phyloP scores from a whole-genome alignment of 2,113 vertebrate genomes.

The Pachyramphus minor region DNA sequence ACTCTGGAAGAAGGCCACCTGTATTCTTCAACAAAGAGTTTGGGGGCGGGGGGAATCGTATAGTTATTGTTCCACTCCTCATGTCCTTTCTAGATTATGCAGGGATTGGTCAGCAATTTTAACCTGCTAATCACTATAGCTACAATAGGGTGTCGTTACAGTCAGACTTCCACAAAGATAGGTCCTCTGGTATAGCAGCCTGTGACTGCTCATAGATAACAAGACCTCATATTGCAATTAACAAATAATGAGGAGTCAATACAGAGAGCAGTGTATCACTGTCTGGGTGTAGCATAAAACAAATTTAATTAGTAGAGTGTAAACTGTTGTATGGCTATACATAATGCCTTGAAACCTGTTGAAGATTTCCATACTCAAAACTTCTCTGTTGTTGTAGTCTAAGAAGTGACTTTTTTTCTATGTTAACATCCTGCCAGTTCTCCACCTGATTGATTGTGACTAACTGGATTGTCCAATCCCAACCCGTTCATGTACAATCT shows the following conservation, averaged over 20 bases:
- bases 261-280: background rate
- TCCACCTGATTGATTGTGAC: background rate
- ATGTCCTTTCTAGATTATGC: background rate
- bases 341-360: background rate
- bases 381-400: background rate
- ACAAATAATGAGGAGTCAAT: background rate
- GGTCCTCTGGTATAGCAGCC: background rate
- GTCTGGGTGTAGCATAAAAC: background rate
- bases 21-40: background rate
- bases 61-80: background rate
- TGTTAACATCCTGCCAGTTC: background rate
- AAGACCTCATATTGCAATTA: background rate
- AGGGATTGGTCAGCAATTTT: background rate
- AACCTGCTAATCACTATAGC: background rate
- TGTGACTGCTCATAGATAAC: background rate
- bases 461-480: background rate
- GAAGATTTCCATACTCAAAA: background rate
- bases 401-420: background rate
- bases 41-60: background rate
- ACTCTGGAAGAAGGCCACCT: background rate
- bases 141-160: background rate
- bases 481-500: background rate
- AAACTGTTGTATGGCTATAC: background rate
- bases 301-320: background rate
- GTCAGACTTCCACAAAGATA: background rate